These are phyloP conservation scores for Ormyrus thymus DNA, from an alignment of 2,888 invertebrate species.

Conservation along the genomic window DNA sequence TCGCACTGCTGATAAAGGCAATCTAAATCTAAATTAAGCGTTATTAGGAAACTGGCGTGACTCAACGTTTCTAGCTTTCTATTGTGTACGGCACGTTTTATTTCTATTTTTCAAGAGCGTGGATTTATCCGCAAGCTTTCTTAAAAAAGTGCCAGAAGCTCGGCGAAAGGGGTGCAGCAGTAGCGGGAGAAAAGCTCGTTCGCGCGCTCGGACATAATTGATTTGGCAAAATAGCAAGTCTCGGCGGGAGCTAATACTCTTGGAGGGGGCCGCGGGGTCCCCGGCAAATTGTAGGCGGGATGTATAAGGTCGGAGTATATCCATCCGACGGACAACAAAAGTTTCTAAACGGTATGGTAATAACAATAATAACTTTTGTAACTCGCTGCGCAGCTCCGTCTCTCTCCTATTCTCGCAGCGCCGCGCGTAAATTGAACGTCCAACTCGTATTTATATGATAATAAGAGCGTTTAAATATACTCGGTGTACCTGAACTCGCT, in stretches of 20 bases:
- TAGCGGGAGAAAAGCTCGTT: conserved; percentile 6
- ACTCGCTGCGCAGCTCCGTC: conserved; percentile 59
- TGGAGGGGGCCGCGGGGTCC: neutral
- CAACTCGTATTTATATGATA: conserved; percentile 75
- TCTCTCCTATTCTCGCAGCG: conserved; percentile 50
- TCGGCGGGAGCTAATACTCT: conserved; percentile 13
- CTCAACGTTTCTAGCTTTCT: conserved; percentile 24
- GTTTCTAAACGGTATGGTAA: conserved; percentile 74
- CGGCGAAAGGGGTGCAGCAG: neutral
- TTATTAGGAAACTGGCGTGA: conserved; percentile 28
- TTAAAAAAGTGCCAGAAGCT: too few species aligned
- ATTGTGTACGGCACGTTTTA: neutral
- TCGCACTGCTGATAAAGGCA: conserved; percentile 3
- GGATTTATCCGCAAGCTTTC: neutral
- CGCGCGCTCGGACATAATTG: conserved; percentile 35
- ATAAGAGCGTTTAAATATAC: conserved; percentile 74
- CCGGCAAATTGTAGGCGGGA: neutral
- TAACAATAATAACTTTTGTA: conserved; percentile 75
- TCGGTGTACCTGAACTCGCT: conserved; percentile 72
- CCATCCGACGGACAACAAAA: conserved; percentile 70
- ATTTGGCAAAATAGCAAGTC: conserved; percentile 38
- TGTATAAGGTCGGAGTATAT: conserved; percentile 56
- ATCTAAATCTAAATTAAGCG: conserved; percentile 30
- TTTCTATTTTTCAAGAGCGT: neutral
- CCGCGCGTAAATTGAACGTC: conserved; percentile 74